A percentile compares a stretch with the other conserved stretches of the same genome.
phyloP scores from a whole-genome alignment of 64 coral and sea anemone species.

The Pachyseris speciosa region DNA sequence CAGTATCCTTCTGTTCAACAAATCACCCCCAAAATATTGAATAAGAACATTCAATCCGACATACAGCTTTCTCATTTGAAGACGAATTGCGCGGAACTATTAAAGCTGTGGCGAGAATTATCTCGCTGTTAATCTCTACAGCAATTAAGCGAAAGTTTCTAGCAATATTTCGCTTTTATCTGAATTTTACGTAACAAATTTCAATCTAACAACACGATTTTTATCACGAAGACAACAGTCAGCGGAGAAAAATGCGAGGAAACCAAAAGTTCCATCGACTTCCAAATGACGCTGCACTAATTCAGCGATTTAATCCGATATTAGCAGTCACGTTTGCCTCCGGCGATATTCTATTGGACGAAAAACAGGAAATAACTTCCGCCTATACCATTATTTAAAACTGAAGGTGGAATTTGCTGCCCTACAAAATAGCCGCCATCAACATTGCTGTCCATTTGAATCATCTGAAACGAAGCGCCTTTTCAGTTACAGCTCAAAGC shows the following conservation, averaged over 20 bases:
- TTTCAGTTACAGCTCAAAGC: neutral
- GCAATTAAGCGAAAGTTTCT: neutral
- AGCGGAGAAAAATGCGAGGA: too few species aligned
- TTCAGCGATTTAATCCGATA: neutral
- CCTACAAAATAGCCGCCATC: neutral
- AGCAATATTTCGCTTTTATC: neutral
- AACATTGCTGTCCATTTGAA: neutral
- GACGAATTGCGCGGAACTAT: neutral
- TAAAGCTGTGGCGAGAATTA: neutral
- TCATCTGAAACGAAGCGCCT: neutral
- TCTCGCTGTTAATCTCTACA: neutral
- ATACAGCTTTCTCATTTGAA: neutral
- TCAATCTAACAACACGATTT: too few species aligned
- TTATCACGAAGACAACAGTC: too few species aligned
- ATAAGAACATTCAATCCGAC: neutral
- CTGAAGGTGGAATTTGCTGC: neutral
- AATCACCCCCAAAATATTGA: neutral
- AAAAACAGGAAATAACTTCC: slow-evolving; percentile 14
- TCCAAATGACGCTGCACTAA: neutral
- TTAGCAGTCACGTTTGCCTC: neutral
- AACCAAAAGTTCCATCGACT: neutral
- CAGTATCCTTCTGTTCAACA: neutral
- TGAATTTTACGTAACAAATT: neutral
- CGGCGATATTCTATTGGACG: slow-evolving; percentile 5
- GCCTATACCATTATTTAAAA: neutral